Base-by-base conservation (phyloP, 2,888 invertebrate genomes). In the Drosophila bunnanda region DNA sequence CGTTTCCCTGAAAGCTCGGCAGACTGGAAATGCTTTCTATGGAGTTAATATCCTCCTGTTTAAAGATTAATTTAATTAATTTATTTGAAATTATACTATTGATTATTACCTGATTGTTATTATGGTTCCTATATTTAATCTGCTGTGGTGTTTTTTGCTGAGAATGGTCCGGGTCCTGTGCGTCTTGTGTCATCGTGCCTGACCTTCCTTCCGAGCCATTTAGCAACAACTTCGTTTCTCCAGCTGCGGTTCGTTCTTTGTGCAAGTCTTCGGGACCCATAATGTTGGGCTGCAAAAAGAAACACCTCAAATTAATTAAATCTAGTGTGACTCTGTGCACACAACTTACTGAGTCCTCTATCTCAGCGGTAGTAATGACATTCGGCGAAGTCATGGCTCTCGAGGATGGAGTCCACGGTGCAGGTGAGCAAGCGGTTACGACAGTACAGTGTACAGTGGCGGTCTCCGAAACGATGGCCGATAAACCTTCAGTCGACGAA, bases 31-130 rank as follows among this genome's bases (percentile, higher is more conserved):
- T 77, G 77, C 91, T 92, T 64, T 92, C 90, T 52, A 92, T 92
- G 2, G 91, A 91, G 75, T 92, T 91, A 39, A 92, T 88, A 67
- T 91, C 91, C 70, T 89, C 89, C 91, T 92, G 55, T 25, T 25
- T 15, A 1, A 22, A 22, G 15, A 15, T 8, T 10, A 17, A 17
- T 1, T 41, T 13, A 13, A 41, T 12, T 20, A 8, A 7, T 7
- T n/a, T 5, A 39, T 39, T 39, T 12, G 6, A 12, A 4, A 44
- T 9, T 0, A n/a, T 5, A 25, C 1, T n/a, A 43, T 12, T 22
- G 13, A 22, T 13, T 2, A 15, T 15, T 20, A 46, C 46, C 84
- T 90, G 90, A 70, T 90, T 90, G 38, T 91, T 90, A 72, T 88
- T 90, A 52, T 90, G 77, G 72, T 82, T 89, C 70, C 79, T 77